Conservation (phyloP, 2,113 vertebrate genomes). For the Benitochromis conjunctus region DNA sequence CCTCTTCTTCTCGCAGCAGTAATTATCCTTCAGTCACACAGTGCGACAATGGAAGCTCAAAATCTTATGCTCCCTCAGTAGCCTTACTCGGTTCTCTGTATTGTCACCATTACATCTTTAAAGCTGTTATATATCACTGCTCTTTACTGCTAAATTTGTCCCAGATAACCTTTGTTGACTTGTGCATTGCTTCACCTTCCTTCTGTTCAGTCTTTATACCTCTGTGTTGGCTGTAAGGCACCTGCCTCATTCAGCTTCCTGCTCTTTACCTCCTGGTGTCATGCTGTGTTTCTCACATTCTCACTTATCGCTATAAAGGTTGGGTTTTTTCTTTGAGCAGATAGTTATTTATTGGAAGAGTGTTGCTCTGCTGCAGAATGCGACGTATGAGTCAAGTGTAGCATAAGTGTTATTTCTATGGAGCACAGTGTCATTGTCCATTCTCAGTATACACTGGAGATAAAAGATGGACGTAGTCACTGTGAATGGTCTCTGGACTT, state of each 20-base stretch:
- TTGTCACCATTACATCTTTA: constrained; percentile 4
- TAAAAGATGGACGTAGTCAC: neutral
- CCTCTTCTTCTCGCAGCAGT: neutral
- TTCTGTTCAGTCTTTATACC: neutral
- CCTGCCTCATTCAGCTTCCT: neutral
- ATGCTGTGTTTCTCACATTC: neutral
- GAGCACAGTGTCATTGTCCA: neutral
- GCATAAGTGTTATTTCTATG: neutral
- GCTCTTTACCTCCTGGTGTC: neutral
- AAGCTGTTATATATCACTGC: neutral
- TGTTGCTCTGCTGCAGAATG: neutral
- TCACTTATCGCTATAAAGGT: neutral
- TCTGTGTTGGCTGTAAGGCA: neutral
- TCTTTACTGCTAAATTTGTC: neutral
- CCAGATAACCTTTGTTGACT: constrained; percentile 5
- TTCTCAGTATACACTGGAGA: neutral
- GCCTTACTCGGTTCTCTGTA: neutral
- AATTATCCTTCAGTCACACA: neutral
- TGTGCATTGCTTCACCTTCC: constrained; percentile 10
- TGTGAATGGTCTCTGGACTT: neutral
- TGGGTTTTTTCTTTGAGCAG: neutral
- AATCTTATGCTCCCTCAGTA: neutral
- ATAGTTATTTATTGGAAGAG: neutral
- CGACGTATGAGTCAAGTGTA: neutral
- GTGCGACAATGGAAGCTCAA: neutral